Base-by-base conservation (phyloP, 2,888 invertebrate species). In the Megamerina dolium region DNA sequence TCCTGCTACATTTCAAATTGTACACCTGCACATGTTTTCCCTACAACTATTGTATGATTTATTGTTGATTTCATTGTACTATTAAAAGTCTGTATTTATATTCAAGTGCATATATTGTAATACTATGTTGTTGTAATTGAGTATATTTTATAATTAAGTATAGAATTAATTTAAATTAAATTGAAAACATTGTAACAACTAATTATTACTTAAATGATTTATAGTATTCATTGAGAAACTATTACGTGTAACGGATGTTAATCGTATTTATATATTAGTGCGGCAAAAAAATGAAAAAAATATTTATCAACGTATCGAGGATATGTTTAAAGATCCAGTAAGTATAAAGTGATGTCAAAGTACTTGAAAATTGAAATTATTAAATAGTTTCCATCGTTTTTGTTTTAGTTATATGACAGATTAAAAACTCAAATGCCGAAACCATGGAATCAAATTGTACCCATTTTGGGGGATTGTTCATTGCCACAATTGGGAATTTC, bases 251-350 rank as follows among this genome's bases (percentile, higher is more conserved):
- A 80, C 80, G 32, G 73, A 77, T 29, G 58, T 80, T 5, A 71
- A 73, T 21, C 70, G 74, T 12, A 70, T 81, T 46, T 81, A 77
- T 56, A 56, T 81, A 18, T 63, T 81, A 30, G 70, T 80, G 16
- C 67, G 81, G 36, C 61, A 71, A 21, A 81, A 81, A 60, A 77
- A 76, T 64, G 83, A 72, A 0, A 81, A 82, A 60, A 78, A 80
- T 52, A 74, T 80, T 31, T 76, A 79, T 52, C 75, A 80, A 1
- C 75, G 86, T 43, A 67, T 84, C 36, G 81, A 81, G 10, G 78
- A 81, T 52, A 74, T 85, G 13, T 82, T 85, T 51, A 79, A 81
- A 12, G 82, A 84, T 54, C 74, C 77, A 17, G 80, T 83, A 62
- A 76, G 60, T 55, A 26, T 12, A 26, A 13, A 23, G 3, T 32